Conservation (phyloP, 1,140 invertebrate genomes). For the Sycophaga agraensis region DNA sequence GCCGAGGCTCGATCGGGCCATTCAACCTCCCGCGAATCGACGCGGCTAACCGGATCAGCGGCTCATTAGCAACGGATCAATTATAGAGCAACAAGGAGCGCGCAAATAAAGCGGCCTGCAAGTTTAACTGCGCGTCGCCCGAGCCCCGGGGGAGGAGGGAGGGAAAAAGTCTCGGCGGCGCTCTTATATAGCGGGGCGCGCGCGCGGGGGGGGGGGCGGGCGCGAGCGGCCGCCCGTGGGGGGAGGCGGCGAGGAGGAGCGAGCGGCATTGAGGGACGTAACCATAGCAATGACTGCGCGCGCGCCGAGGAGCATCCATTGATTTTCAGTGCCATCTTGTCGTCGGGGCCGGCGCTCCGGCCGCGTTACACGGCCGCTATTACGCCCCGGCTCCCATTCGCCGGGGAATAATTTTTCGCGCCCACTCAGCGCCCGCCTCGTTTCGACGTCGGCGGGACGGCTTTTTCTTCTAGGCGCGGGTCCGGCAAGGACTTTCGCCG, state of each 20-base stretch:
- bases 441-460: neutral
- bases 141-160: too few species aligned
- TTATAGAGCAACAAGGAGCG: neutral
- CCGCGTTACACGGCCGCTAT: slow-evolving; percentile 5
- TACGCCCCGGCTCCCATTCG: neutral
- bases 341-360: slow-evolving; percentile 36
- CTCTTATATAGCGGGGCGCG: neutral
- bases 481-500: too few species aligned
- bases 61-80: slow-evolving; percentile 2
- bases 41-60: neutral
- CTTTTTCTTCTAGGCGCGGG: too few species aligned
- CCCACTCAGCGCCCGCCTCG: too few species aligned
- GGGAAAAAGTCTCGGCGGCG: too few species aligned
- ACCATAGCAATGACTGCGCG: slow-evolving; percentile 54
- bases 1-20: too few species aligned
- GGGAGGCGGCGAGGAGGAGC: neutral
- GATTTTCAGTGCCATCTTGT: slow-evolving; percentile 58
- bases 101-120: slow-evolving; percentile 5
- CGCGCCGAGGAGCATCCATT: slow-evolving; percentile 35
- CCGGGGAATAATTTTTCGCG: too few species aligned
- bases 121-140: too few species aligned
- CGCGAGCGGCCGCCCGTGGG: neutral
- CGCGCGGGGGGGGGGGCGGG: too few species aligned
- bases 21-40: too few species aligned
- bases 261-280: slow-evolving; percentile 41